Evolutionary conservation across 2,888 invertebrate genomes (phyloP), one percentile per base, ranked within the genome.

Genomic region (Drosophila bunnanda): DNA sequence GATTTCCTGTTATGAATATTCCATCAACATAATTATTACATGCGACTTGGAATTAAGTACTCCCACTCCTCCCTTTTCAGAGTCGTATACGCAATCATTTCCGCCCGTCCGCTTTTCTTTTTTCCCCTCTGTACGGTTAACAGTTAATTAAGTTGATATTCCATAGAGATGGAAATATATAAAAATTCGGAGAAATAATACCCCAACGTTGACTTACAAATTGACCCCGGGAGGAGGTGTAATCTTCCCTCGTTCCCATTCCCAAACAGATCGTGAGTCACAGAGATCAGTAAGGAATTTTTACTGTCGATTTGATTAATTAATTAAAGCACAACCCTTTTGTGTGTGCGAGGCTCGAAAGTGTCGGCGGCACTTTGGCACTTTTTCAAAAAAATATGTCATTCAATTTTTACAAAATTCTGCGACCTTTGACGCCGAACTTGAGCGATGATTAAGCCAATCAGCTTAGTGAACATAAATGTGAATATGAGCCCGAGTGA

Each of bases 231-330:
- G 44, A 17, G 46, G 41, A 32, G 70, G 41, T 43, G 71, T 70
- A 74, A 64, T 74, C 75, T 50, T 65, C 56, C 15, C n/a, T 56
- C 30, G 52, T 50, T 41, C 61, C 70, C 69, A 56, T 43, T 68
- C 15, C 34, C 9, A 6, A 2, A 8, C 30, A 17, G 68, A 36
- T 67, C 30, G 59, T 73, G 73, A 76, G 53, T 73, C 72, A 72
- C 25, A 36, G 67, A 66, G 67, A 75, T 55, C 61, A 43, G 57
- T 68, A 68, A 67, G 76, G 76, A 76, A 66, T 78, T 87, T 87
- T 89, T 69, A 80, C 85, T 88, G 72, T 62, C 88, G 89, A 82
- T 89, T 85, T 81, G 89, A 85, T 85, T 89, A 85, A 85, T 89
- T 89, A 89, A 85, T 85, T 85, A 88, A 88, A 72, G 75, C 81